phyloP scores from a whole-genome alignment of 2,888 invertebrate genomes.

The Julus scandinavius region DNA sequence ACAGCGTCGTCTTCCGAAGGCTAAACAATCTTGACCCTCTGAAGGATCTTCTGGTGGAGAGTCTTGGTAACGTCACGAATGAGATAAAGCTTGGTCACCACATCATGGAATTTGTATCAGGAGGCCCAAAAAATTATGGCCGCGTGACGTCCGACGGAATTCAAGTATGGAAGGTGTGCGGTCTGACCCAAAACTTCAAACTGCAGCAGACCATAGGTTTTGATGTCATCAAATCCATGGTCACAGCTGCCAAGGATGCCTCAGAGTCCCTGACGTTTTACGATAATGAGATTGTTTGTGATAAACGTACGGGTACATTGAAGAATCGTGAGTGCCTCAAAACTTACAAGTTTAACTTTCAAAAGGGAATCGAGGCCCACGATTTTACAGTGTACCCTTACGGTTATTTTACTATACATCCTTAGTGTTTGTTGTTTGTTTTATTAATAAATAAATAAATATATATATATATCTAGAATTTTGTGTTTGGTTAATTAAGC shows the following conservation, averaged over 20 bases:
- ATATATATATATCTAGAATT: background rate
- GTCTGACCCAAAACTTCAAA: constrained; percentile 60
- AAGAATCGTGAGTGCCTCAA: background rate
- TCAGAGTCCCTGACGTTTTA: background rate
- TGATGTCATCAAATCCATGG: constrained; percentile 58
- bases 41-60: constrained; percentile 60
- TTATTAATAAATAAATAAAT: background rate
- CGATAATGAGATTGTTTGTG: background rate
- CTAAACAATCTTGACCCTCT: constrained; percentile 58
- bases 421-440: background rate
- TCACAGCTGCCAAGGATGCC: constrained; percentile 15
- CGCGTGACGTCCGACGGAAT: constrained; percentile 59
- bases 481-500: background rate
- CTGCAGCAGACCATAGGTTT: constrained; percentile 59
- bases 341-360: background rate
- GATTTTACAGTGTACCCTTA: background rate
- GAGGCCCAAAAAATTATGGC: constrained; percentile 64
- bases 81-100: constrained; percentile 61
- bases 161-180: constrained; percentile 61
- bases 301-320: background rate
- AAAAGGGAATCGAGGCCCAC: background rate
- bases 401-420: background rate
- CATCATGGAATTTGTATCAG: constrained; percentile 63
- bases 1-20: constrained; percentile 62
- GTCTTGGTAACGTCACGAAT: constrained; percentile 64